These are phyloP conservation scores for Gavia stellata DNA, from an alignment of 2,113 vertebrate genomes.

Conservation along the genomic window DNA sequence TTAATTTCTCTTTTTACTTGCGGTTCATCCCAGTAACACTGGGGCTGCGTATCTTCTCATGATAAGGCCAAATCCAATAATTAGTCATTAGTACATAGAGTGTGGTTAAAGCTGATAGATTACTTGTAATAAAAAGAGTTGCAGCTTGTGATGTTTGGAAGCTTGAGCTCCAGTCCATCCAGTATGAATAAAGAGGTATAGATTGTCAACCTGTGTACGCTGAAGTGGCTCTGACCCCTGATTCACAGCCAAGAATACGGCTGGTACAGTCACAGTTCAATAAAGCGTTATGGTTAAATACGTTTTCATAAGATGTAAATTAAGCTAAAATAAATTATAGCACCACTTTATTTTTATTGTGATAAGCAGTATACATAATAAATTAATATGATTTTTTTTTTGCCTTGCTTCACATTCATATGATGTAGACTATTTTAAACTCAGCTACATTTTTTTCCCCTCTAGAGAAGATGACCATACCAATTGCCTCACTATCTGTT, in stretches of 20 bases:
- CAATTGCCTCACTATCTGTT: slow-evolving; percentile 62
- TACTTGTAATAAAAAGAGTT: not conserved
- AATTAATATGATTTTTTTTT: not conserved
- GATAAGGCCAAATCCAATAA: not conserved
- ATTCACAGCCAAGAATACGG: not conserved
- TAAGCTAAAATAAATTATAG: slow-evolving; percentile 5
- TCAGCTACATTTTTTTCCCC: not conserved
- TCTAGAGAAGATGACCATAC: slow-evolving; percentile 35
- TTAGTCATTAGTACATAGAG: not conserved
- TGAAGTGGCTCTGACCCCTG: not conserved
- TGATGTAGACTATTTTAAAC: slow-evolving; percentile 28
- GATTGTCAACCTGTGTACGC: not conserved
- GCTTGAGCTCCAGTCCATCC: not conserved
- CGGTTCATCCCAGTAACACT: not conserved
- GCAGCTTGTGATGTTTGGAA: not conserved
- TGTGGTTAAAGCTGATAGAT: not conserved
- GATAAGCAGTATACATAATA: not conserved
- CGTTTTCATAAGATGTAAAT: slow-evolving; percentile 15
- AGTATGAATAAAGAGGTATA: not conserved
- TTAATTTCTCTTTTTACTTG: not conserved
- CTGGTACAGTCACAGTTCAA: not conserved
- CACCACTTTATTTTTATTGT: slow-evolving; percentile 45
- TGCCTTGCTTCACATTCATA: not conserved
- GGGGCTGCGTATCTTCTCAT: not conserved
- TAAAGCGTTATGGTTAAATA: not conserved